Base-by-base conservation (phyloP, 2,888 invertebrate species). In the Halictus quadricinctus region DNA sequence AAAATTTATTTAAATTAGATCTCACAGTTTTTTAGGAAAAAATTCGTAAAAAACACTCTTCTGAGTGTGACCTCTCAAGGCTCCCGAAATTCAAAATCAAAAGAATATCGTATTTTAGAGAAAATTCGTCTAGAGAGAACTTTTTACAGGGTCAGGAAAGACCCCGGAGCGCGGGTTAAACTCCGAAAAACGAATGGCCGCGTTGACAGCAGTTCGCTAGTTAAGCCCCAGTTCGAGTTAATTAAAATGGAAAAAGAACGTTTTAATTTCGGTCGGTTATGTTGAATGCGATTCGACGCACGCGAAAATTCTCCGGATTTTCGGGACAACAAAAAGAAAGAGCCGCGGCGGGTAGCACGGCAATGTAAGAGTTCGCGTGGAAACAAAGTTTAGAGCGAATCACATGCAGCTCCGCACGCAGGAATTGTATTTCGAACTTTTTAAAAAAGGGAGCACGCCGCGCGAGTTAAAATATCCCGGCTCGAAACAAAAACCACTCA, bases 341-440 rank as follows among this genome's bases (percentile, higher is more conserved):
- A 12, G 21, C 12, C 18, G 36, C 66, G 10, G 18, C 15, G 21
- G 15, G 36, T 21, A n/a, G 21, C 66, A 1, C 18, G 21, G 36
- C 29, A 69, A 18, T 15, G 66, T 21, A 69, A 69, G 41, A 69
- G 69, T 69, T 69, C 69, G 21, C 41, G 69, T 12, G 69, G 69
- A 69, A 69, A 69, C 41, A 69, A 69, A 69, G 69, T 69, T 69
- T 21, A 8, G 69, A 21, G 69, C 7, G 69, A 69, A 69, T 69
- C 41, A 69, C 69, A 69, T 69, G 69, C 69, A 69, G 69, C 69
- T 69, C 69, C 36, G 41, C 69, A 41, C 69, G 69, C 69, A 69
- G 41, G 41, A 69, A 69, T 69, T 69, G 69, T 69, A 69, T 69
- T 41, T 41, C 69, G 69, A 69, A 69, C 69, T 69, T 69, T 69